A percentile compares a stretch with the other conserved stretches of the same genome.
Conservation (phyloP, 2,113 vertebrate genomes). For the Gymnobelideus leadbeateri region DNA sequence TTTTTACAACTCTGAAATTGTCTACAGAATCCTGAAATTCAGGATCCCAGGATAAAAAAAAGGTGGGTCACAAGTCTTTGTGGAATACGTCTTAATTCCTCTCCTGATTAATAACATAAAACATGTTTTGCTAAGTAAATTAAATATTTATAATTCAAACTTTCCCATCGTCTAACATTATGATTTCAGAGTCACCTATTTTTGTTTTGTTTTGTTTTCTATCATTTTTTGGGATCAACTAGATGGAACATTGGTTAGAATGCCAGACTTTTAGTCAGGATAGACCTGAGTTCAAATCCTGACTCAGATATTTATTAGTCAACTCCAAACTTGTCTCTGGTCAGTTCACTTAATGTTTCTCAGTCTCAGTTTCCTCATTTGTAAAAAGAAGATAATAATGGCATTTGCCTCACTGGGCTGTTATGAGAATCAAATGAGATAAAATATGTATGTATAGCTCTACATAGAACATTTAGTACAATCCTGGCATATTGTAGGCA, state of each 20-base stretch:
- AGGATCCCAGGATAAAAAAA: background rate
- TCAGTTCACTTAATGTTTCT: background rate
- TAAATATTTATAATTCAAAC: background rate
- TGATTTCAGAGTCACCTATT: background rate
- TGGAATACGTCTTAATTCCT: background rate
- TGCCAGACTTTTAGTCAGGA: background rate
- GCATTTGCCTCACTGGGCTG: background rate
- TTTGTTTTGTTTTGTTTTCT: background rate
- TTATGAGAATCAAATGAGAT: background rate
- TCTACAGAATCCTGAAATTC: background rate
- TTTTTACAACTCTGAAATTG: background rate
- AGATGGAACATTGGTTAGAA: background rate
- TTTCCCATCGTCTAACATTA: background rate
- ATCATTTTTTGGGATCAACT: background rate
- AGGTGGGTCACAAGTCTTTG: background rate
- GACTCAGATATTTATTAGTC: background rate
- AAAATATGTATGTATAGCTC: background rate
- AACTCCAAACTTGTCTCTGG: background rate
- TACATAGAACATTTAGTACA: background rate
- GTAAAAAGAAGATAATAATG: background rate
- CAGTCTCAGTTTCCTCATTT: background rate
- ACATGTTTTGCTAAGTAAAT: slow-evolving; percentile 12
- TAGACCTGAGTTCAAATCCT: background rate
- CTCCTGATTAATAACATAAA: background rate
- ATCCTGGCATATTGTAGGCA: background rate